A percentile compares a stretch with the other conserved stretches of the same genome.
Evolutionary conservation across 1,140 invertebrate species (phyloP).

Genomic region (Triops longicaudatus): DNA sequence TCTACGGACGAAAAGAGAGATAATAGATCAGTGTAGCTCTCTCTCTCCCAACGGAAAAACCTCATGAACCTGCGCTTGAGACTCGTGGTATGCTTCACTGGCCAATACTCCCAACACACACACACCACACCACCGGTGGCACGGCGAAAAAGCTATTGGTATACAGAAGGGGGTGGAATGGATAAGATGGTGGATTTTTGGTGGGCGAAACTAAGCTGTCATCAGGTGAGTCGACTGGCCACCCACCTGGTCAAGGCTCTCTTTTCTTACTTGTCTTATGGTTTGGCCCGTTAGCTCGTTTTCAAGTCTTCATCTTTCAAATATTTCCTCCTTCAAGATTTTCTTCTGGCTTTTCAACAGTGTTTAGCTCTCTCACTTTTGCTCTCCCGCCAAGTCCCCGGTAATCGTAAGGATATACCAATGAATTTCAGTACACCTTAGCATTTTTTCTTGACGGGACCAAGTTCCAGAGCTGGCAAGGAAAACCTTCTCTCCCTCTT

Average conservation of each 20-base stretch:
- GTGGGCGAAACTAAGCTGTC: slow-evolving; percentile 14
- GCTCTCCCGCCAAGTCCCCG: neutral
- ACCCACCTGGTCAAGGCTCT: slow-evolving; percentile 5
- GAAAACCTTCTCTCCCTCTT: no score
- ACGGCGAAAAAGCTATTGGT: neutral
- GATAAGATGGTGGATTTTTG: slow-evolving; percentile 9
- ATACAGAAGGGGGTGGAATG: slow-evolving; percentile 2
- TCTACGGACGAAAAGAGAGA: neutral
- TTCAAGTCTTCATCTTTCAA: slow-evolving; percentile 1
- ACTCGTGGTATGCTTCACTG: neutral
- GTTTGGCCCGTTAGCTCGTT: neutral
- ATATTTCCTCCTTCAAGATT: neutral
- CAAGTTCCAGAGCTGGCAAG: neutral
- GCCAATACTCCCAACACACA: neutral
- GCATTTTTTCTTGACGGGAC: neutral
- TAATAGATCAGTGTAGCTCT: neutral
- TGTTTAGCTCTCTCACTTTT: neutral
- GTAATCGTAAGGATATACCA: neutral
- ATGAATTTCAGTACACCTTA: neutral
- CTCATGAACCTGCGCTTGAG: neutral
- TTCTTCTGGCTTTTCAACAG: neutral
- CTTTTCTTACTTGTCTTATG: neutral
- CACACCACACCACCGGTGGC: no score
- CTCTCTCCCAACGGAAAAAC: no score
- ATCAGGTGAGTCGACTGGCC: neutral